phyloP scores from a whole-genome alignment of 2,113 vertebrate species.

The Lanius collurio region DNA sequence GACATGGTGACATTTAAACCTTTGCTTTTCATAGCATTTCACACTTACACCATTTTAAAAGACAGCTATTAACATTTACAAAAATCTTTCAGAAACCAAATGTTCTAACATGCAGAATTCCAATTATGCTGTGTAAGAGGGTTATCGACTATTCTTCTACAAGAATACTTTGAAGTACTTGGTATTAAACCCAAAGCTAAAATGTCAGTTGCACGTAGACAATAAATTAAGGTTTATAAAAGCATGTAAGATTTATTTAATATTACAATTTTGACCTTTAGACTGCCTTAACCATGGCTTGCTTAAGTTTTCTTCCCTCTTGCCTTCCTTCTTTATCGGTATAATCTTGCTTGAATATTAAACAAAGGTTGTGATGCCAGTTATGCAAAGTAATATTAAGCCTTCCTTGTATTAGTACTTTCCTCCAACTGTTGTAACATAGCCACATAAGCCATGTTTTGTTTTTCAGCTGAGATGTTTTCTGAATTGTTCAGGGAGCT shows the following conservation, averaged over 20 bases:
- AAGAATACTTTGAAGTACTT: conserved; percentile 78
- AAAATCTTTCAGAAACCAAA: conserved; percentile 81
- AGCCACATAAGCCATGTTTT: neutral
- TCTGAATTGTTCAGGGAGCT: neutral
- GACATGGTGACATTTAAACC: conserved; percentile 81
- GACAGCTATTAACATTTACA: conserved; percentile 85
- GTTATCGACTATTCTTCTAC: conserved; percentile 79
- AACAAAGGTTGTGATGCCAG: conserved; percentile 60
- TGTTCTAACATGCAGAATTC: conserved; percentile 81
- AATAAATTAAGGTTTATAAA: conserved; percentile 84
- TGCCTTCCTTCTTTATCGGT: conserved; percentile 38
- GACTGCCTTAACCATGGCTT: conserved; percentile 62
- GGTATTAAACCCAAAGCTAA: conserved; percentile 81
- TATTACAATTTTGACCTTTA: conserved; percentile 83
- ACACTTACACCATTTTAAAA: conserved; percentile 80
- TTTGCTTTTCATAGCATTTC: conserved; percentile 83
- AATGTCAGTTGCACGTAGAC: conserved; percentile 82
- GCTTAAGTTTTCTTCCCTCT: conserved; percentile 45
- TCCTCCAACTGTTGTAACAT: neutral
- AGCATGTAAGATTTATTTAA: conserved; percentile 81
- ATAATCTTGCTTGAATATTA: conserved; percentile 65
- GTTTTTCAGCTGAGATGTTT: neutral
- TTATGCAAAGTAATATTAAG: conserved; percentile 32
- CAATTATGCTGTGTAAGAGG: conserved; percentile 79
- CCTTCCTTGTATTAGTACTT: neutral